These are phyloP conservation scores for Ptiloglossa arizonensis DNA, from an alignment of 1,140 invertebrate genomes.

Conservation along the genomic window DNA sequence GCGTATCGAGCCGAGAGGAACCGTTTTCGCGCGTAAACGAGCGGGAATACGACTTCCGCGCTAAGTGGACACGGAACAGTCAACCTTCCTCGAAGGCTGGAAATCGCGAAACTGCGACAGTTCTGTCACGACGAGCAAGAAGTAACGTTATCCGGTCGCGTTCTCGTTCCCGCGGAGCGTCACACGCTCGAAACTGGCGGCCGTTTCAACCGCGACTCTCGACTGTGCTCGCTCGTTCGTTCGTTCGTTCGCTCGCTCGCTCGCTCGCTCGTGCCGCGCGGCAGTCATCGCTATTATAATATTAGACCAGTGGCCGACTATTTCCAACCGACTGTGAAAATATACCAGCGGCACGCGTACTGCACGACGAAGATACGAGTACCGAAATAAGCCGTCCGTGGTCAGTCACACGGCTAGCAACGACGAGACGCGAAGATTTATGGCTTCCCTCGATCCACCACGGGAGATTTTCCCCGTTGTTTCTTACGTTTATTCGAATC, in stretches of 20 bases:
- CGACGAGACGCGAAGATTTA: constrained; percentile 23
- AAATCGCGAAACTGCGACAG: constrained; percentile 50
- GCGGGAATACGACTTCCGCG: background rate
- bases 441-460: constrained; percentile 14
- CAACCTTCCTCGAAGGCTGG: constrained; percentile 6
- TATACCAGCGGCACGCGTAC: constrained; percentile 72
- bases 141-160: constrained; percentile 61
- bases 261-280: constrained; percentile 37
- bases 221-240: constrained; percentile 36
- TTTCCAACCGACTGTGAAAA: constrained; percentile 79
- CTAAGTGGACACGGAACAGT: background rate
- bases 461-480: background rate
- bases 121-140: constrained; percentile 28
- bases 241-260: constrained; percentile 36
- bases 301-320: constrained; percentile 77
- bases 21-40: too few species aligned
- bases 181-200: constrained; percentile 41
- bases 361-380: constrained; percentile 50
- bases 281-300: constrained; percentile 78
- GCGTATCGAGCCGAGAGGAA: too few species aligned
- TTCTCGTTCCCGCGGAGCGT: constrained; percentile 47
- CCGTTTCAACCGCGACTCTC: constrained; percentile 28
- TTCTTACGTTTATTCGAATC: background rate
- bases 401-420: constrained; percentile 53
- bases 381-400: constrained; percentile 54